Base-by-base conservation (phyloP, 2,888 invertebrate genomes). In the Acronicta alni region DNA sequence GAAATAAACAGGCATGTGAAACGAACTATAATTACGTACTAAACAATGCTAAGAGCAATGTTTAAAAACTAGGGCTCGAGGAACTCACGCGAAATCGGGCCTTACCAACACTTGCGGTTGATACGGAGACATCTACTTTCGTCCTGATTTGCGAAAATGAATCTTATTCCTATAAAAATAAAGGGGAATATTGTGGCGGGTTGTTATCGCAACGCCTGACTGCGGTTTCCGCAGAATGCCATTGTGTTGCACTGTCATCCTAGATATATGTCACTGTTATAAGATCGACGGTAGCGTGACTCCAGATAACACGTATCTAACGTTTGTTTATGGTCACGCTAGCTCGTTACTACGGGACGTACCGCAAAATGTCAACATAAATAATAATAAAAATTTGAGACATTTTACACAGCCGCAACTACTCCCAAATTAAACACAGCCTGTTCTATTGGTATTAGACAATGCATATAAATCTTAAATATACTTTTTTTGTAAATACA, bases 241-340 rank as follows among this genome's bases (percentile, higher is more conserved):
- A 88, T 88, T 89, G 88, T 87, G 72, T 88, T 88, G 84, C 89
- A 80, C 69, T 82, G 81, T 81, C 85, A 84, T 85, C 79, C 77
- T 70, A 84, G 81, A 82, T 88, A 83, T 87, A 81, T 89, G 88
- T 88, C 89, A 89, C 85, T 88, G 86, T 87, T 87, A 86, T 86
- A 81, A 83, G 81, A 84, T 78, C 67, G 68, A 63, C 58, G 55
- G 60, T 65, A 44, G 66, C 66, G 66, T 71, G 73, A 71, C 67
- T 61, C 61, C 61, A 67, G 72, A 76, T 72, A 72, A 62, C 72
- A 52, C 37, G 44, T 69, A 65, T 70, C n/a, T n/a, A n/a, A 67
- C 32, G 49, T 62, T 69, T 62, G 62, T 69, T 52, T 60, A 53
- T 43, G 37, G 67, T 61, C 66, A 67, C 57, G 57, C 48, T 52